Percentiles rank a stretch among this genome's conserved stretches.
Conservation (phyloP, 1,140 invertebrate species). For the Drosophila navojoa region DNA sequence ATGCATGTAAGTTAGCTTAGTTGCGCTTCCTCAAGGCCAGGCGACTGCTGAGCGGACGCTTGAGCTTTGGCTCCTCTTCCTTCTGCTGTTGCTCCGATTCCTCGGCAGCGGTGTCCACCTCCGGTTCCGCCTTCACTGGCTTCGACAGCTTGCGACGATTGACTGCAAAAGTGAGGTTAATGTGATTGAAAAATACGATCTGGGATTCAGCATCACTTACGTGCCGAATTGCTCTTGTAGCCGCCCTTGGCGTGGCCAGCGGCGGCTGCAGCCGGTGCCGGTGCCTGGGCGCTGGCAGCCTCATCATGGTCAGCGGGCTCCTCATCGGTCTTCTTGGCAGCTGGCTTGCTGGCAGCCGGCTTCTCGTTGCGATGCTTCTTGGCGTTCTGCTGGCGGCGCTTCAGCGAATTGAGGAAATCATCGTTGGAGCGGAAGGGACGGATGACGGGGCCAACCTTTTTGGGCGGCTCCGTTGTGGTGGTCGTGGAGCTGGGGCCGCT, state of each 20-base stretch:
- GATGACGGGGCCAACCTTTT: conserved; percentile 87
- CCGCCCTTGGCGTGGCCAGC: conserved; percentile 60
- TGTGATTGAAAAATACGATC: not conserved
- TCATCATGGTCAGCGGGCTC: conserved; percentile 60
- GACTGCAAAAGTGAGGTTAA: conserved; percentile 33
- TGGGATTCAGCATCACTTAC: conserved; percentile 54
- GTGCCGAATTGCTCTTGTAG: conserved; percentile 73
- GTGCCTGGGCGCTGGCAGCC: conserved; percentile 54
- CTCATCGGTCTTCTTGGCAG: conserved; percentile 71
- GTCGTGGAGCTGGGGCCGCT: conserved; percentile 86
- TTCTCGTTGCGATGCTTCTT: conserved; percentile 84
- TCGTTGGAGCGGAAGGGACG: conserved; percentile 89
- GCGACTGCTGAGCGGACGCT: conserved; percentile 66
- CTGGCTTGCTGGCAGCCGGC: conserved; percentile 69
- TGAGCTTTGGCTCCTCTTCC: conserved; percentile 77
- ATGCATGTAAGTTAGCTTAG: conserved; percentile 33
- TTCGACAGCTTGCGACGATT: conserved; percentile 75
- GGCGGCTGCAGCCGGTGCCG: conserved; percentile 48
- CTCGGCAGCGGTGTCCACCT: conserved; percentile 70
- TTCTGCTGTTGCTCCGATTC: conserved; percentile 78
- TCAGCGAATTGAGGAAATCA: conserved; percentile 88
- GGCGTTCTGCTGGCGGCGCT: conserved; percentile 85
- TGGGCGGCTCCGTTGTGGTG: conserved; percentile 88
- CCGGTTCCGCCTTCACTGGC: conserved; percentile 68
- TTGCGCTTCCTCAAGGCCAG: conserved; percentile 78